Evolutionary conservation across 2,888 invertebrate species (phyloP).

Genomic region (Polydrusus pterygomalis): DNA sequence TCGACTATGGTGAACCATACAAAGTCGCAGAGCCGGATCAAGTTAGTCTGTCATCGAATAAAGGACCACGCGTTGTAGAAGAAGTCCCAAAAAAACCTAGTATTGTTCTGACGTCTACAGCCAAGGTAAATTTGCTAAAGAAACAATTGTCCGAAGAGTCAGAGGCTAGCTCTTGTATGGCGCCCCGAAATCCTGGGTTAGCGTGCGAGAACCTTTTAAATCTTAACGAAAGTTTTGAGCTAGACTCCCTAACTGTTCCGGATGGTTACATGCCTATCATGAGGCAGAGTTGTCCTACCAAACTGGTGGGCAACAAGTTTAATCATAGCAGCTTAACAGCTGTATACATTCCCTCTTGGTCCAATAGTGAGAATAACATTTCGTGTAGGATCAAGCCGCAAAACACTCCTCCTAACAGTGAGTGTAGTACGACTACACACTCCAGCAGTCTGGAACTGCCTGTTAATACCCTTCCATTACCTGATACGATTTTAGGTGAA

Average conservation of each 20-base stretch:
- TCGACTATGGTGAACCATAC: slow-evolving; percentile 71
- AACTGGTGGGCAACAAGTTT: slow-evolving; percentile 77
- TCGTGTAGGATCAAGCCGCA: slow-evolving; percentile 57
- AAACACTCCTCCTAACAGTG: slow-evolving; percentile 47
- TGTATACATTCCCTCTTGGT: slow-evolving; percentile 75
- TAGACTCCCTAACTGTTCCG: slow-evolving; percentile 68
- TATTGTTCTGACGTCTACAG: slow-evolving; percentile 73
- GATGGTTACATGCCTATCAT: slow-evolving; percentile 68
- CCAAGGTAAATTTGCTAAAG: slow-evolving; percentile 70
- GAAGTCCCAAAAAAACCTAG: slow-evolving; percentile 64
- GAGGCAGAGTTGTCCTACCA: slow-evolving; percentile 81
- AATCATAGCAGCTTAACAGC: slow-evolving; percentile 75
- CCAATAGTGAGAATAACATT: slow-evolving; percentile 70
- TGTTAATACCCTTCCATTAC: slow-evolving; percentile 72
- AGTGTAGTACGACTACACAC: slow-evolving; percentile 71
- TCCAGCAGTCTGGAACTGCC: slow-evolving; percentile 77
- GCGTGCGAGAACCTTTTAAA: slow-evolving; percentile 82
- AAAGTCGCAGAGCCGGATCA: slow-evolving; percentile 38
- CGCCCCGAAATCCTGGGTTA: slow-evolving; percentile 73
- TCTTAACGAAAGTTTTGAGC: slow-evolving; percentile 77
- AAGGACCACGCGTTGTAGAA: slow-evolving; percentile 55
- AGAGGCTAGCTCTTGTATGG: slow-evolving; percentile 77
- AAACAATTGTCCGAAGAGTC: slow-evolving; percentile 75
- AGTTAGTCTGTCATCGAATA: slow-evolving; percentile 25
- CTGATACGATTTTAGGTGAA: slow-evolving; percentile 75